Evolutionary conservation across 2,888 invertebrate genomes (phyloP).

Genomic region (Drymonia ruficornis): DNA sequence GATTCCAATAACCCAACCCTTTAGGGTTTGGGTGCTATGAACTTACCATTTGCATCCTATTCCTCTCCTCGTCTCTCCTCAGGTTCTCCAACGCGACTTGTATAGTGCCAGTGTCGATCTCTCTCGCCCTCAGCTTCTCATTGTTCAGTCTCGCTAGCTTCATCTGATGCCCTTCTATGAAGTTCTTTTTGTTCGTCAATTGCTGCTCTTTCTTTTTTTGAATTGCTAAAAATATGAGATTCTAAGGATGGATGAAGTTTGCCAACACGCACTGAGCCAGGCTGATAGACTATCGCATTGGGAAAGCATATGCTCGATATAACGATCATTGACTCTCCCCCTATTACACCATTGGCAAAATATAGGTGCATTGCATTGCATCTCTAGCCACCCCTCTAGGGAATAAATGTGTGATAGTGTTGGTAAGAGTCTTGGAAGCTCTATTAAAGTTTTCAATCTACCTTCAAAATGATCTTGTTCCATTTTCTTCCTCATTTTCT

Average conservation of each 20-base stretch:
- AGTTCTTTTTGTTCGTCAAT: conserved; percentile 63
- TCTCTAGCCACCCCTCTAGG: too few relatives aligned
- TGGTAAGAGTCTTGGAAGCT: too few relatives aligned
- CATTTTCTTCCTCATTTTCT: conserved; percentile 69
- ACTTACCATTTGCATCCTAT: conserved; percentile 61
- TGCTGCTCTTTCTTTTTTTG: conserved; percentile 71
- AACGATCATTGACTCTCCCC: too few relatives aligned
- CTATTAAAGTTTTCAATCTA: conserved; percentile 19
- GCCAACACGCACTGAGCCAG: too few relatives aligned
- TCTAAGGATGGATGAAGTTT: too few relatives aligned
- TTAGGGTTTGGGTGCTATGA: too few relatives aligned
- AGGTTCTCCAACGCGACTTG: conserved; percentile 59
- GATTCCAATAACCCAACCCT: too few relatives aligned
- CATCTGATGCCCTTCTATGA: conserved; percentile 63
- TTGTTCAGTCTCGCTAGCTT: conserved; percentile 52
- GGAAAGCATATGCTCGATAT: too few relatives aligned
- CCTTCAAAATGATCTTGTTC: conserved; percentile 72
- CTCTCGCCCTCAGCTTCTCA: conserved; percentile 60
- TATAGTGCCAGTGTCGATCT: conserved; percentile 62
- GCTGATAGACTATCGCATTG: too few relatives aligned
- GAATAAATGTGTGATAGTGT: too few relatives aligned
- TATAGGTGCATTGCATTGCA: too few relatives aligned
- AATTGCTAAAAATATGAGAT: conserved; percentile 52
- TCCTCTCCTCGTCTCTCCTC: conserved; percentile 51
- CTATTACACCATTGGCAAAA: too few relatives aligned